These are phyloP conservation scores for Sinosuthora webbiana DNA, from an alignment of 2,113 vertebrate species.

Conservation along the genomic window DNA sequence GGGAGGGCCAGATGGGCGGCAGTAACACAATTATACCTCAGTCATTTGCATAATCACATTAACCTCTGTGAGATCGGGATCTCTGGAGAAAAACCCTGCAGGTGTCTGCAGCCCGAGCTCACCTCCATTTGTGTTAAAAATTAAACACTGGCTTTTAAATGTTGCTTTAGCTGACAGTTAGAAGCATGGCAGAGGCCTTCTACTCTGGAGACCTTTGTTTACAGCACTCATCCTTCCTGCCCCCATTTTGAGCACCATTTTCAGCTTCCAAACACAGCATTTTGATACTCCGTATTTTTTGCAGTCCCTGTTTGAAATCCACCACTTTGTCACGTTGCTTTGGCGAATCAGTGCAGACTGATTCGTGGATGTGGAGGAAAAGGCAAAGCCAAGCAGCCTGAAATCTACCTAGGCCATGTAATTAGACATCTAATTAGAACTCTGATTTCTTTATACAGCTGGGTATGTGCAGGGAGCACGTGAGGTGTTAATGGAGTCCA, in stretches of 20 bases:
- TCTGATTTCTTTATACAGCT: not conserved
- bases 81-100: constrained; percentile 44
- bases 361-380: not conserved
- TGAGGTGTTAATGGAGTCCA: not conserved
- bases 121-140: constrained; percentile 3
- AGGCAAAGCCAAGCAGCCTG: not conserved
- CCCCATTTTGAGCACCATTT: not conserved
- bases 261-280: not conserved
- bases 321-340: not conserved
- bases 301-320: not conserved
- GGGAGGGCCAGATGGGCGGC: constrained; percentile 48
- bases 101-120: constrained; percentile 20
- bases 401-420: not conserved
- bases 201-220: not conserved
- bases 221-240: not conserved
- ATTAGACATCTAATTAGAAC: not conserved
- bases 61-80: not conserved
- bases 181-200: not conserved
- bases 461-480: not conserved
- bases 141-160: not conserved
- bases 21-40: constrained; percentile 26
- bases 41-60: constrained; percentile 49
- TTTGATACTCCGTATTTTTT: not conserved
- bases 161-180: not conserved
- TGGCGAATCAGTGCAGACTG: not conserved